These are phyloP conservation scores for Tragulus kanchil DNA, from an alignment of 2,113 vertebrate genomes.

Conservation along the genomic window DNA sequence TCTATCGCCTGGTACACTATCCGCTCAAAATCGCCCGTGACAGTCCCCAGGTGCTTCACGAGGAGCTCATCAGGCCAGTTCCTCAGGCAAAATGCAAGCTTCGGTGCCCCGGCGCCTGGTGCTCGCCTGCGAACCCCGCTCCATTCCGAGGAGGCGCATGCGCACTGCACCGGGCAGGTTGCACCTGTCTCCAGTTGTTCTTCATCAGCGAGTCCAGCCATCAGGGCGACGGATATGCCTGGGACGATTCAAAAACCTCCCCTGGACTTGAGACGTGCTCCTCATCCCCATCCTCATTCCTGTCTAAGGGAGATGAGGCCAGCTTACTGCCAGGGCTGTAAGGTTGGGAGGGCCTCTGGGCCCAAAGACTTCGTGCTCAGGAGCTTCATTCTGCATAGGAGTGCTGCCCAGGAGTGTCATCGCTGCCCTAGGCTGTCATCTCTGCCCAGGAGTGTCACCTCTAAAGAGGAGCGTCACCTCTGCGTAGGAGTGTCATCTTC, in stretches of 20 bases:
- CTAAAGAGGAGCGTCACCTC: not conserved
- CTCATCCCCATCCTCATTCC: not conserved
- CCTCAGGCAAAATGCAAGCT: not conserved
- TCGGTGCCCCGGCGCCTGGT: too few species aligned
- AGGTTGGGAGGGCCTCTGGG: not conserved
- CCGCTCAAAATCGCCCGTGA: not conserved
- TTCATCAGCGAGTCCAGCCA: rapidly evolving
- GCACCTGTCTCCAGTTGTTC: rapidly evolving
- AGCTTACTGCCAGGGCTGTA: not conserved
- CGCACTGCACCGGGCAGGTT: not conserved
- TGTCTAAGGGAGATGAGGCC: not conserved
- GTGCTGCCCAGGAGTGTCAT: too few species aligned
- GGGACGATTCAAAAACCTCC: not conserved
- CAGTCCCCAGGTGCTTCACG: not conserved
- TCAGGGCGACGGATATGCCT: too few species aligned
- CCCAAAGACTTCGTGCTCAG: not conserved
- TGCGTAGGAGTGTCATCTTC: not conserved
- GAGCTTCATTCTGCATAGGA: too few species aligned
- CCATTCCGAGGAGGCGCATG: not conserved
- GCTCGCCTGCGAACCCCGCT: rapidly evolving
- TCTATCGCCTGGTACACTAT: too few species aligned
- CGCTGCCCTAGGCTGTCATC: not conserved
- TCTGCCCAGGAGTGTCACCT: not conserved
- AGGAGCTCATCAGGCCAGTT: rapidly evolving
- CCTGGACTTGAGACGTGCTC: not conserved